Evolutionary conservation across 2,888 invertebrate species (phyloP).

Genomic region (Carpatolechia fugitivella): DNA sequence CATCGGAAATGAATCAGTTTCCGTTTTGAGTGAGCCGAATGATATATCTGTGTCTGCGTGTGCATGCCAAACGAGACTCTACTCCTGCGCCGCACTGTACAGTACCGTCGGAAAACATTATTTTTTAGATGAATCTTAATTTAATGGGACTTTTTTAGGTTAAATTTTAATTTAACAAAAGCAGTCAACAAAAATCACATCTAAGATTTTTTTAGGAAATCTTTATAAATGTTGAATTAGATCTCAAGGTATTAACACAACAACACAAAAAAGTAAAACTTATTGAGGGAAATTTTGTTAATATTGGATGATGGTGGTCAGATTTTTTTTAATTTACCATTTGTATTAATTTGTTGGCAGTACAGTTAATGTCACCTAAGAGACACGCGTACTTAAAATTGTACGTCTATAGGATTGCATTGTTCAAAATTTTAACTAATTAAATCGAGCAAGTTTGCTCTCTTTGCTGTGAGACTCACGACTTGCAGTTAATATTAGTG

Average conservation of each 20-base stretch:
- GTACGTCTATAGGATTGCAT: slow-evolving; percentile 48
- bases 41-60: slow-evolving; percentile 54
- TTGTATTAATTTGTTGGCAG: background rate
- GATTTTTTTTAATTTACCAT: no score
- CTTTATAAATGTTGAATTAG: no score
- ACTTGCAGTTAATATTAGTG: slow-evolving; percentile 20
- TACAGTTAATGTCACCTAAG: background rate
- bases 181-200: no score
- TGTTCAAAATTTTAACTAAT: slow-evolving; percentile 46
- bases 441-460: slow-evolving; percentile 33
- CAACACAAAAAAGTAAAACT: no score
- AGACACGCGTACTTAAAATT: slow-evolving; percentile 45
- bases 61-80: slow-evolving; percentile 51
- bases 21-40: slow-evolving; percentile 70
- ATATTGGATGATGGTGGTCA: no score
- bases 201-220: no score
- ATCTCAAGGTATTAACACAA: no score
- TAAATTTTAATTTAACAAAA: no score
- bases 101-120: background rate
- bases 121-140: no score
- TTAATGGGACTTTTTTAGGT: no score
- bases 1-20: slow-evolving; percentile 79
- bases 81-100: slow-evolving; percentile 38
- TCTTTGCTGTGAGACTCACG: background rate
- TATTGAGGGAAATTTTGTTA: no score